phyloP scores from a whole-genome alignment of 2,113 vertebrate genomes.

The Cricetomys ansorgei region DNA sequence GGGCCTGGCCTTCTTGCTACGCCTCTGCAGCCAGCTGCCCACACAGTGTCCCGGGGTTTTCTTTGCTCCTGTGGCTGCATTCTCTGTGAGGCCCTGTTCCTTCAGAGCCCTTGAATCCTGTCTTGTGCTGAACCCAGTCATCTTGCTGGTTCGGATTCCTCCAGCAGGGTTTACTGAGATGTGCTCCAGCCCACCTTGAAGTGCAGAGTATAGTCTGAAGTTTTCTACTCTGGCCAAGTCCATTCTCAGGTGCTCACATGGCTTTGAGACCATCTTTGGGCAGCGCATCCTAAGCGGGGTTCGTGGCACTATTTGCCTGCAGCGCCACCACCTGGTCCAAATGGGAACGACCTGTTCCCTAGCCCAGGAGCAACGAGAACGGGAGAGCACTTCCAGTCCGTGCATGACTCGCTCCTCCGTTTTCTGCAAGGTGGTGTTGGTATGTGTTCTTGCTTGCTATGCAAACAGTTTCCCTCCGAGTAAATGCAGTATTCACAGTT shows the following conservation, averaged over 20 bases:
- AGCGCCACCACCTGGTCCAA: constrained; percentile 86
- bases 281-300: too few relatives aligned
- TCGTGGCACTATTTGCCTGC: constrained; percentile 78
- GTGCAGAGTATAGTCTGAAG: fast-evolving
- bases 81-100: fast-evolving
- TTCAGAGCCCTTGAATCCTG: background rate
- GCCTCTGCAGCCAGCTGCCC: too few relatives aligned
- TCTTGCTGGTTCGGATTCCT: background rate
- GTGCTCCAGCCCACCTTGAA: background rate
- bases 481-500: too few relatives aligned
- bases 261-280: background rate
- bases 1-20: background rate
- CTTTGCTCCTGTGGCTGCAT: too few relatives aligned
- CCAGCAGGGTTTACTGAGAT: background rate
- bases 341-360: background rate
- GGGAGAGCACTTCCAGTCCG: fast-evolving
- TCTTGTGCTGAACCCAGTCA: background rate
- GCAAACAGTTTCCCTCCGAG: background rate
- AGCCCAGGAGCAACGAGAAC: background rate
- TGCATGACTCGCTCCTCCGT: background rate
- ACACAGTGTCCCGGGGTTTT: background rate
- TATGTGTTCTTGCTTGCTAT: background rate
- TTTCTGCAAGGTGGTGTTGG: background rate
- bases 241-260: fast-evolving
- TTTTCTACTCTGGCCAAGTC: background rate